Evolutionary conservation across 2,888 invertebrate species (phyloP).

Genomic region (Morpho deidamia): DNA sequence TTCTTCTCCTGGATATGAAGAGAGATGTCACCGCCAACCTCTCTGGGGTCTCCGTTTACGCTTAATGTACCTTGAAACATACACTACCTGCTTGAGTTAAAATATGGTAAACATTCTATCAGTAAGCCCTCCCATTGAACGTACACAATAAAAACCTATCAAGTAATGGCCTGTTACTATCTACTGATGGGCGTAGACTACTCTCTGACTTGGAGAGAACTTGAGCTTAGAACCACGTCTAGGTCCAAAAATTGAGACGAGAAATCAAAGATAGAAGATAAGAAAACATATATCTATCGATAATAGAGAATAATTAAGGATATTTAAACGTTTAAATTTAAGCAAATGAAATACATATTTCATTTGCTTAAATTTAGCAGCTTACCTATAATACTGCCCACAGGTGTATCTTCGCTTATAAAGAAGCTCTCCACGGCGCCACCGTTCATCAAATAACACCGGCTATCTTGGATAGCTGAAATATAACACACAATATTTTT

Average conservation of each 20-base stretch:
- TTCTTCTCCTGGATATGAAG: constrained; percentile 87
- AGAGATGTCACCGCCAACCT: constrained; percentile 88
- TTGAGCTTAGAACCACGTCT: no score
- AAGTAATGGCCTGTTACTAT: no score
- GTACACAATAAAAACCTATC: no score
- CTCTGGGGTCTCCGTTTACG: constrained; percentile 88
- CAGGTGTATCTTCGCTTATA: constrained; percentile 89
- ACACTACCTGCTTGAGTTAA: not conserved
- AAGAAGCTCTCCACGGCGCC: constrained; percentile 95
- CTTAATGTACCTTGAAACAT: constrained; percentile 78
- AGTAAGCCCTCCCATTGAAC: no score
- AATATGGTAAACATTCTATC: not conserved
- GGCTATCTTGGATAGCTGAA: constrained; percentile 87
- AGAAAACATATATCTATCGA: no score
- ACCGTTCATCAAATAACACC: constrained; percentile 93
- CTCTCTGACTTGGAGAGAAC: no score
- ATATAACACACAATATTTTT: constrained; percentile 9
- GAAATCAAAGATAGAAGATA: no score
- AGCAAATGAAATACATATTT: no score
- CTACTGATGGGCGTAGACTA: no score
- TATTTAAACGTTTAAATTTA: no score
- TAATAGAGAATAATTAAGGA: no score
- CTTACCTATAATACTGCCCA: constrained; percentile 87
- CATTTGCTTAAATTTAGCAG: not conserved
- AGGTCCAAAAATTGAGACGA: no score